Evolutionary conservation across 2,797 vertebrate species (phyloP).

Genomic region (Vireo griseus): DNA sequence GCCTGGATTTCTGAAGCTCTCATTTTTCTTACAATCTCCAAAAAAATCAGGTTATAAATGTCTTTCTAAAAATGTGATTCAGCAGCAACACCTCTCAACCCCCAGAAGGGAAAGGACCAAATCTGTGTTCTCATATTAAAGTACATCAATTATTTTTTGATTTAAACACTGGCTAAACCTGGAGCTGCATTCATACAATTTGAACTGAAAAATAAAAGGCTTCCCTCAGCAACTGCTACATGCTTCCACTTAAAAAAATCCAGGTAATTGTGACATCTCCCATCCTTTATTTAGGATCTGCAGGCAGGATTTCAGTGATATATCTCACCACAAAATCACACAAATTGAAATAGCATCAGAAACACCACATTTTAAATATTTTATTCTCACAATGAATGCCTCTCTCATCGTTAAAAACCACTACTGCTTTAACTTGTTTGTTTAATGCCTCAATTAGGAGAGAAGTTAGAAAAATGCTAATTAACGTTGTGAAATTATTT

Average conservation of each 20-base stretch:
- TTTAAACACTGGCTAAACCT: not conserved
- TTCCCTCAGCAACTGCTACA: not conserved
- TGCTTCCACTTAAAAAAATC: not conserved
- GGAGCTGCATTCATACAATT: not conserved
- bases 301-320: not conserved
- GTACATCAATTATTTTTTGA: not conserved
- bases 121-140: not conserved
- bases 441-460: slow-evolving; percentile 64
- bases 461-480: slow-evolving; percentile 68
- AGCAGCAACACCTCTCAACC: not conserved
- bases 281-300: not conserved
- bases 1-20: not conserved
- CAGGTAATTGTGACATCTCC: not conserved
- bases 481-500: slow-evolving; percentile 68
- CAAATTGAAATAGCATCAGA: not conserved
- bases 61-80: not conserved
- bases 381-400: not conserved
- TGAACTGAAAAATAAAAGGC: not conserved
- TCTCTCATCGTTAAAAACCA: slow-evolving; percentile 20
- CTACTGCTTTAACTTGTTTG: slow-evolving; percentile 54
- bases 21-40: not conserved
- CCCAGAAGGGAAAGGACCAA: not conserved
- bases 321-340: slow-evolving; percentile 7
- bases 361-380: slow-evolving; percentile 2
- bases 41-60: not conserved